Conservation (phyloP, 1,140 invertebrate genomes). For the Drosophila virilis region DNA sequence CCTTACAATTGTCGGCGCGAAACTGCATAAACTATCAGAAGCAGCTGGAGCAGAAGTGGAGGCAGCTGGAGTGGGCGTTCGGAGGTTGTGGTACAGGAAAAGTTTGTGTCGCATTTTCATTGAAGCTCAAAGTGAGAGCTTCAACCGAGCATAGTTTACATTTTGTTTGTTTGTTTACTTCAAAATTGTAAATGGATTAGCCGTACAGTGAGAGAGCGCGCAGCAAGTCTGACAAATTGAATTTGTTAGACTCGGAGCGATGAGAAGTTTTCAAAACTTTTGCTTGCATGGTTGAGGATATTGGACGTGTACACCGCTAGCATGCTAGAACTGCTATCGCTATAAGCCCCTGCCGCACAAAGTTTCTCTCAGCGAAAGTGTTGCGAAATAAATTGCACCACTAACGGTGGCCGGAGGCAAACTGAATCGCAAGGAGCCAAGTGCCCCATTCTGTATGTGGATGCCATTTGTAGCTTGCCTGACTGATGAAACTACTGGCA, state of each 20-base stretch:
- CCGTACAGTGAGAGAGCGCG: slow-evolving; percentile 42
- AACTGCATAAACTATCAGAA: slow-evolving; percentile 46
- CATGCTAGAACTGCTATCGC: slow-evolving; percentile 36
- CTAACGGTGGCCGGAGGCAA: slow-evolving; percentile 49
- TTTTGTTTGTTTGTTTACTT: slow-evolving; percentile 78
- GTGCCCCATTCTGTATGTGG: neutral
- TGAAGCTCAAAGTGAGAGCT: slow-evolving; percentile 45
- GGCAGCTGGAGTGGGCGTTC: neutral
- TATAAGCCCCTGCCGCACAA: slow-evolving; percentile 58
- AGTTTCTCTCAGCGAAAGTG: slow-evolving; percentile 69
- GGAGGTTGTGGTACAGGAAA: slow-evolving; percentile 27
- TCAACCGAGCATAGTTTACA: slow-evolving; percentile 52
- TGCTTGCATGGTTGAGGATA: slow-evolving; percentile 74
- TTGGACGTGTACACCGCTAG: slow-evolving; percentile 49
- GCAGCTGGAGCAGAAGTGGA: slow-evolving; percentile 1
- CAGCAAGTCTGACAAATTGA: slow-evolving; percentile 79
- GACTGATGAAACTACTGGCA: slow-evolving; percentile 36
- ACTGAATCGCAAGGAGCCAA: slow-evolving; percentile 34
- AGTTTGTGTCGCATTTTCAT: slow-evolving; percentile 64
- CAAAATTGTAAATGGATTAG: slow-evolving; percentile 81
- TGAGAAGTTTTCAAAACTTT: slow-evolving; percentile 75
- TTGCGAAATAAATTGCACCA: slow-evolving; percentile 73
- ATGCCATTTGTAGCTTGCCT: neutral
- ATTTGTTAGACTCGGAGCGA: slow-evolving; percentile 70
- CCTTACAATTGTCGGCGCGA: slow-evolving; percentile 20